Evolutionary conservation across 2,888 invertebrate species (phyloP).

Genomic region (Prosopocoilus inquinatus): DNA sequence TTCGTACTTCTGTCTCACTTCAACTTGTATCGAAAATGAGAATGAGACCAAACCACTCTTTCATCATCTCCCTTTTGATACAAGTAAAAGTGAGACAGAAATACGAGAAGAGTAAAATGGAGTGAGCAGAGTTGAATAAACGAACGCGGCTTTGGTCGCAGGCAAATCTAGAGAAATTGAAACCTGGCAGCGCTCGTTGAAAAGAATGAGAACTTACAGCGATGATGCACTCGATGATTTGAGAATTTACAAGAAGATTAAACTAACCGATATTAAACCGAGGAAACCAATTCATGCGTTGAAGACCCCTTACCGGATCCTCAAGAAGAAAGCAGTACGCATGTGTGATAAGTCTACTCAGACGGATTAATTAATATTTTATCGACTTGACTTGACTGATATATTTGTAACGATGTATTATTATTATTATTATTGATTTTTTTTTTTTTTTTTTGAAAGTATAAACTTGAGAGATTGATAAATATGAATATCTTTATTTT

Average conservation of each 20-base stretch:
- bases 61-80: no score
- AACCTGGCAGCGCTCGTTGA: not conserved
- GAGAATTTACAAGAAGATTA: slow-evolving; percentile 31
- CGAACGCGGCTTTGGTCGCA: no score
- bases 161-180: not conserved
- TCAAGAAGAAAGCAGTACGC: slow-evolving; percentile 15
- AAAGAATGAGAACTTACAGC: slow-evolving; percentile 11
- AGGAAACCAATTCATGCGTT: slow-evolving; percentile 36
- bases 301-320: slow-evolving; percentile 3
- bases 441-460: not conserved
- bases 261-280: slow-evolving; percentile 40
- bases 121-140: no score
- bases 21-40: no score
- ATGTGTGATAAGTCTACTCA: slow-evolving; percentile 39
- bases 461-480: not conserved
- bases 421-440: no score
- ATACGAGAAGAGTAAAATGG: no score
- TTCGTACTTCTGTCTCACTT: no score
- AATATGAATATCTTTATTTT: slow-evolving; percentile 15
- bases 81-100: no score
- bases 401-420: no score
- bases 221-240: slow-evolving; percentile 9
- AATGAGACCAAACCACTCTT: no score
- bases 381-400: no score
- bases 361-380: slow-evolving; percentile 32